Evolutionary conservation across 2,888 invertebrate genomes (phyloP), one percentile per base, ranked within the genome.

Genomic region (Artemia sp.): DNA sequence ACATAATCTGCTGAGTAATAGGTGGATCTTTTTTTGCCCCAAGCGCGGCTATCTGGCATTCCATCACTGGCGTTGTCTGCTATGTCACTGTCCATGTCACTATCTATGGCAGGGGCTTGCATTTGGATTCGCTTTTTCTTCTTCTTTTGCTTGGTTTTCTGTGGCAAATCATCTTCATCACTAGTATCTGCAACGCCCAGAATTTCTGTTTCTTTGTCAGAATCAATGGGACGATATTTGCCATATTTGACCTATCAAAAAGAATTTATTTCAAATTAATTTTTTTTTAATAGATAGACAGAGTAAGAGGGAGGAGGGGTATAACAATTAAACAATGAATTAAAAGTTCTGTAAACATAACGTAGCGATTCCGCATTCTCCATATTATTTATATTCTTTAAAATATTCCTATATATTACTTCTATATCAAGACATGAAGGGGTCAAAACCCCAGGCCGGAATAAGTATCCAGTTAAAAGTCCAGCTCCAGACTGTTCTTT

Each of bases 1-100:
- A 91, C 86, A 79, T 89, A 92, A 80, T 93, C 92, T 0, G 92
- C 89, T 69, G 88, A 85, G 79, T 92, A 93, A 77, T 85, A 95
- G 52, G 84, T 82, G 71, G 81, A 83, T 75, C 87, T 88, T 73
- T 86, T 86, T 76, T 85, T 86, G 67, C 94, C 94, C 94, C 94
- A 94, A 24, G 92, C 91, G 79, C 87, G 86, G 3, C 85, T 82
- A 78, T 90, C 85, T 0, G 90, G 90, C 72, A 91, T 80, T 75
- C 85, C 84, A 77, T 85, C 85, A 75, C 86, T 85, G 51, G 83
- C 81, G 72, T 84, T 83, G 72, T 84, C 85, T 73, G 51, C 69
- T 64, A 66, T 67, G 11, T 85, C 84, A 0, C 86, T 87, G 77
- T 91, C 90, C 11, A 90, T 84, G 78, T 92, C 92, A 78, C 81